phyloP scores from a whole-genome alignment of 2,888 invertebrate species.

The Oxyteleia sp. region DNA sequence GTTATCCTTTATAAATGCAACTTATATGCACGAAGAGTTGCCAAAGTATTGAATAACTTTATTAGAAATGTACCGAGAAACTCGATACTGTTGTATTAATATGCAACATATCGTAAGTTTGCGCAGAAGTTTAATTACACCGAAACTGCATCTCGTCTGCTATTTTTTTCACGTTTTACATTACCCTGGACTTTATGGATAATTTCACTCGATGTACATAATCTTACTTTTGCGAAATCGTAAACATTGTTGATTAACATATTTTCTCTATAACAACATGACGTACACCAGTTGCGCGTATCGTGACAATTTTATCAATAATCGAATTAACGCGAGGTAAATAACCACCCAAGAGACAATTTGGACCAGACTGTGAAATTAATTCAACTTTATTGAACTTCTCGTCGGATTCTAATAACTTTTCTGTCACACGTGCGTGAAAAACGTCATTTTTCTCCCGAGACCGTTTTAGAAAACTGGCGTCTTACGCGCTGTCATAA shows the following conservation, averaged over 20 bases:
- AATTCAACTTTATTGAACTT: background rate
- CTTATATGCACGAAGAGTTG: constrained; percentile 29
- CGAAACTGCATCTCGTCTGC: constrained; percentile 2
- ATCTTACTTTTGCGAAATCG: constrained; percentile 10
- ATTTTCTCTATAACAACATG: background rate
- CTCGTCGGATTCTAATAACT: no score
- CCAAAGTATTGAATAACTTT: constrained; percentile 38
- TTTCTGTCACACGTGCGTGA: no score
- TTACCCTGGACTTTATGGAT: constrained; percentile 2
- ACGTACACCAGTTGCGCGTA: background rate
- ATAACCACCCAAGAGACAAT: background rate
- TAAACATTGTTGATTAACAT: constrained; percentile 4
- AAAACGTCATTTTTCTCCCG: no score
- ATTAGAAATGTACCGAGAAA: constrained; percentile 37
- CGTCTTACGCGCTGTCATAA: no score
- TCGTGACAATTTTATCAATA: background rate
- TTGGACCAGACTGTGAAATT: background rate
- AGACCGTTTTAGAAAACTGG: no score
- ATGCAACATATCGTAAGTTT: constrained; percentile 42
- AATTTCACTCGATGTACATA: constrained; percentile 5
- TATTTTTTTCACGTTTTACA: constrained; percentile 34
- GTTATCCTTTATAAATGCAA: constrained; percentile 18
- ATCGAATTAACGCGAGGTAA: background rate
- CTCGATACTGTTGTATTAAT: constrained; percentile 39
- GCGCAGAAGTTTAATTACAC: constrained; percentile 38